A percentile compares a stretch with the other conserved stretches of the same genome.
Evolutionary conservation across 2,888 invertebrate species (phyloP).

Genomic region (Entomobrya multifasciata): DNA sequence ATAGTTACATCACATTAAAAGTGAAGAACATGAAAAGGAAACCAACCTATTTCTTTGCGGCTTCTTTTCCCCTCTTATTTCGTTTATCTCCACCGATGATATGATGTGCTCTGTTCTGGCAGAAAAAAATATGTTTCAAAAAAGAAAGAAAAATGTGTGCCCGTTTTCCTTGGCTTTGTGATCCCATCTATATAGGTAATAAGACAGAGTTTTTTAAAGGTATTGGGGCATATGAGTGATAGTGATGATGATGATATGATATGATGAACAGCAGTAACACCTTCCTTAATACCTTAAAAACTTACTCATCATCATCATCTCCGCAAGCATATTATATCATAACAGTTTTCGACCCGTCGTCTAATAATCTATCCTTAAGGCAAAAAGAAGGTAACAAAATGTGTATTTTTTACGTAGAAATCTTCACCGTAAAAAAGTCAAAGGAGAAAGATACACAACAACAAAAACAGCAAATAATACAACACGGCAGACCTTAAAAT

Average conservation of each 20-base stretch:
- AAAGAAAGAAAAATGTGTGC: conserved; percentile 29
- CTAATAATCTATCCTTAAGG: conserved; percentile 19
- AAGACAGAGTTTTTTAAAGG: not conserved
- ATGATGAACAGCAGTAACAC: conserved; percentile 59
- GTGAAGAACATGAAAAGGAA: conserved; percentile 73
- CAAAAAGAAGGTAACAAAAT: conserved; percentile 20
- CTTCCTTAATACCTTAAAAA: conserved; percentile 52
- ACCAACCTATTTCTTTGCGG: conserved; percentile 74
- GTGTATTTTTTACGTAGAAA: conserved; percentile 29
- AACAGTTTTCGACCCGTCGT: conserved; percentile 10
- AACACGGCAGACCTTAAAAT: conserved; percentile 2
- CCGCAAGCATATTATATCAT: conserved; percentile 34
- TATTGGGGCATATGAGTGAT: conserved; percentile 13
- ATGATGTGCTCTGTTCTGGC: conserved; percentile 50
- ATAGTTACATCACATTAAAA: conserved; percentile 74
- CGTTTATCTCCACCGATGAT: conserved; percentile 45
- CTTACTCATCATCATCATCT: conserved; percentile 57
- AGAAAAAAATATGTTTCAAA: conserved; percentile 50
- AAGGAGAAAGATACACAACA: not conserved
- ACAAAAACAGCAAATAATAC: not conserved
- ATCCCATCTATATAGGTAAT: not conserved
- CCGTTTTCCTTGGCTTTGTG: conserved; percentile 54
- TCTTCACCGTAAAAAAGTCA: conserved; percentile 41
- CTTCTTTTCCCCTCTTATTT: conserved; percentile 64
- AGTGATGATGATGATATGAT: conserved; percentile 37